Percentiles rank a stretch among this genome's conserved stretches.
These are phyloP conservation scores for Lepidonotus clava DNA, from an alignment of 2,888 invertebrate genomes.

Conservation along the genomic window DNA sequence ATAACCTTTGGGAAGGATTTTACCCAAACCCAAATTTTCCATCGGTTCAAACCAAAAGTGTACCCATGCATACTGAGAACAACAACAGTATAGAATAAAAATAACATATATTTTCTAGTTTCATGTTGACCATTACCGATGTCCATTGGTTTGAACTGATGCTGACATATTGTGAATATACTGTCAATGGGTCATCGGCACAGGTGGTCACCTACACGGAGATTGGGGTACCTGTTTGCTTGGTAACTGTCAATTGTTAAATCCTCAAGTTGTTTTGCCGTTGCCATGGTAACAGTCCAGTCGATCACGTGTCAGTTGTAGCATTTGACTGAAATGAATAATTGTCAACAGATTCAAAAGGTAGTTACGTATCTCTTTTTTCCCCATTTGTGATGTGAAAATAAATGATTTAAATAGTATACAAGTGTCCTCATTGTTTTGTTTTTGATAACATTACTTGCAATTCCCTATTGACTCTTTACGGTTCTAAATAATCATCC, in stretches of 20 bases:
- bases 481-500: no score
- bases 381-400: slow-evolving; percentile 49
- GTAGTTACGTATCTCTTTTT: slow-evolving; percentile 46
- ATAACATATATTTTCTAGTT: neutral
- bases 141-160: neutral
- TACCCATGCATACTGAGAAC: neutral
- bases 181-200: neutral
- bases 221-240: neutral
- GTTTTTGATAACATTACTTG: no score
- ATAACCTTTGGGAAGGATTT: neutral
- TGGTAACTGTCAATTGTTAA: slow-evolving; percentile 40
- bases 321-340: neutral
- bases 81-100: neutral
- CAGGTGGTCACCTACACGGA: neutral
- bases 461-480: no score
- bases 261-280: slow-evolving; percentile 33
- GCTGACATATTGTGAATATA: neutral
- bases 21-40: neutral
- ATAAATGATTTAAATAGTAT: slow-evolving; percentile 48
- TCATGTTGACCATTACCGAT: neutral
- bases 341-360: slow-evolving; percentile 36
- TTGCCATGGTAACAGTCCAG: slow-evolving; percentile 43
- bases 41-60: neutral
- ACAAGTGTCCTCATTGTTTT: neutral
- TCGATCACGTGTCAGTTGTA: neutral